Evolutionary conservation across 2,888 invertebrate genomes (phyloP).

Genomic region (Amblyjoppa proteus): DNA sequence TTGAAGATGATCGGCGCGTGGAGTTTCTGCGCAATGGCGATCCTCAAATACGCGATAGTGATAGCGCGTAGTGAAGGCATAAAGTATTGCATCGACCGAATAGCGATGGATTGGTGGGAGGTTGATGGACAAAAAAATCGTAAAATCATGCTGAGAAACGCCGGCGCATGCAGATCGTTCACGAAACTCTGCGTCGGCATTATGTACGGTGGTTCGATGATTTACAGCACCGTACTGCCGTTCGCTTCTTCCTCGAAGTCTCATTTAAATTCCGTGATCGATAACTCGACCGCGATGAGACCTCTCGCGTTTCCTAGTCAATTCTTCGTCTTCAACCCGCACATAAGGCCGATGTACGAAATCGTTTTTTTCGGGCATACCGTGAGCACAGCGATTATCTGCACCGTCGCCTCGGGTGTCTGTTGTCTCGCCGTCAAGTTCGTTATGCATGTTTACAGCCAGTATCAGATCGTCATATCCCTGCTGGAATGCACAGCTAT

Average conservation of each 20-base stretch:
- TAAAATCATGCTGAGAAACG: constrained; percentile 36
- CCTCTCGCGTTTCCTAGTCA: constrained; percentile 29
- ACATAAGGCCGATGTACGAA: constrained; percentile 69
- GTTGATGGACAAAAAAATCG: constrained; percentile 44
- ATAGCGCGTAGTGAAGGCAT: constrained; percentile 61
- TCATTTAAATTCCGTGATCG: not conserved
- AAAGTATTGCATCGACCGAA: constrained; percentile 68
- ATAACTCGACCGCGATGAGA: constrained; percentile 3
- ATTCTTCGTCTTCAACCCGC: constrained; percentile 58
- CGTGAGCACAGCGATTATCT: constrained; percentile 47
- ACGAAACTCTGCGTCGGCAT: no score
- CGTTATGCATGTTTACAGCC: constrained; percentile 75
- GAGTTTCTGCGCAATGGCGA: constrained; percentile 75
- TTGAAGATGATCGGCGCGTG: constrained; percentile 73
- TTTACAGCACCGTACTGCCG: constrained; percentile 68
- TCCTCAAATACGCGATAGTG: constrained; percentile 73
- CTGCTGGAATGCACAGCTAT: constrained; percentile 60
- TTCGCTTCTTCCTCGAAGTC: constrained; percentile 49
- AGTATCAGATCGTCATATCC: constrained; percentile 70
- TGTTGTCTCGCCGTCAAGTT: constrained; percentile 71
- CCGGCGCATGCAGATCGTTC: no score
- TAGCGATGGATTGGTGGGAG: constrained; percentile 73
- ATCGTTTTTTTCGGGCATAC: constrained; percentile 70
- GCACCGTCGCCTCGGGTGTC: constrained; percentile 65
- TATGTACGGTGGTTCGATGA: constrained; percentile 56